Base-by-base conservation (phyloP, 2,888 invertebrate species). In the Callyntrura guangdongensis region DNA sequence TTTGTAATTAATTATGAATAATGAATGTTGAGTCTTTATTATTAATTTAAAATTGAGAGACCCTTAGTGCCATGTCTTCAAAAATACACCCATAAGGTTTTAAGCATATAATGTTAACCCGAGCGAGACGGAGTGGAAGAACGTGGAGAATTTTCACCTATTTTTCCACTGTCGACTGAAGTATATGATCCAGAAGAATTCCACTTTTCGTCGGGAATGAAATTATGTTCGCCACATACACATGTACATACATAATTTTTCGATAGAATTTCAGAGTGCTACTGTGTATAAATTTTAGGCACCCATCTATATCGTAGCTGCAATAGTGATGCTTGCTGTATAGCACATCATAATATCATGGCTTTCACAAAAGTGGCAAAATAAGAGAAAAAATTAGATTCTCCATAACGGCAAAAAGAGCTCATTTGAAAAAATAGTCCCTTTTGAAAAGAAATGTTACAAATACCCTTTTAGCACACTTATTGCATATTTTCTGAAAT, bases 1-100 rank as follows among this genome's bases (percentile, higher is more conserved):
- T 83, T 83, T 56, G 61, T 49, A 83, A 89, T 89, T 89, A 89
- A 89, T 89, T 89, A 89, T 89, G 69, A 89, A 89, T 89, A 89
- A 89, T 89, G 89, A 89, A 89, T 89, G 72, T 20, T 82, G 59
- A 83, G 74, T 47, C 53, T 74, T 25, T 72, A 69, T 89, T 89
- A 83, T 89, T 89, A 89, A 83, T 89, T 82, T 89, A 74, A 89
- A 82, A 74, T 89, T 89, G 82, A 85, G 86, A 77, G 81, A 59
- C 72, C 22, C 45, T 77, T 79, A 86, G 64, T 49, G 47, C 27
- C 49, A 79, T 49, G 64, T 27, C 45, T 72, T 22, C 3, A 27
- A 72, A 22, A 61, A 22, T 17, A 25, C 64, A 72, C 67, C 12
- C 67, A 72, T 47, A 72, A n/a, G n/a, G n/a, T 72, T 12, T 27